These are phyloP conservation scores for Pelusios castaneus DNA, from an alignment of 2,113 vertebrate species.

Conservation along the genomic window DNA sequence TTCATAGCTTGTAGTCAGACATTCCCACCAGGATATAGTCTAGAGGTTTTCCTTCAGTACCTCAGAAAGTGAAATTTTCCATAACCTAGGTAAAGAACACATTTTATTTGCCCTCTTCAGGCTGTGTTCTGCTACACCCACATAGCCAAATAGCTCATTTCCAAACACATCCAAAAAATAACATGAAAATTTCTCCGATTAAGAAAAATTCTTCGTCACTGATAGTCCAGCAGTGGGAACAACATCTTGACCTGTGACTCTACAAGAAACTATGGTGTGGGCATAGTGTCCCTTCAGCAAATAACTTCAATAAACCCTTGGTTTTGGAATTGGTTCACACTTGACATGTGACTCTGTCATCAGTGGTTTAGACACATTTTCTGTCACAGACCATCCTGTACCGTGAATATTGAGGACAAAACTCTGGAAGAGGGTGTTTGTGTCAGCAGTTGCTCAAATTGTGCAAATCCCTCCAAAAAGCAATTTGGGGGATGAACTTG, in stretches of 20 bases:
- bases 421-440: background rate
- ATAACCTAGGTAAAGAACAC: background rate
- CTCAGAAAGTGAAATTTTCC: background rate
- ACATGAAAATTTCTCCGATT: background rate
- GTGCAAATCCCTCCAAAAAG: background rate
- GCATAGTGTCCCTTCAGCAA: background rate
- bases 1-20: background rate
- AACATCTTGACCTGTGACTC: background rate
- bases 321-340: background rate
- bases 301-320: background rate
- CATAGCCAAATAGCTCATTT: background rate
- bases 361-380: too few species aligned
- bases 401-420: background rate
- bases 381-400: background rate
- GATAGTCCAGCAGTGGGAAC: background rate
- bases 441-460: background rate
- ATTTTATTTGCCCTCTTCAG: background rate
- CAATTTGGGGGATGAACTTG: background rate
- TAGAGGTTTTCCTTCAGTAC: background rate
- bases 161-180: background rate
- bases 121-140: background rate
- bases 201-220: background rate
- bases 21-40: background rate
- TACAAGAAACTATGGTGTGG: background rate
- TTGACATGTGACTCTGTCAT: rapidly evolving